phyloP scores from a whole-genome alignment of 2,888 invertebrate species.

The Ophion obscuratus region DNA sequence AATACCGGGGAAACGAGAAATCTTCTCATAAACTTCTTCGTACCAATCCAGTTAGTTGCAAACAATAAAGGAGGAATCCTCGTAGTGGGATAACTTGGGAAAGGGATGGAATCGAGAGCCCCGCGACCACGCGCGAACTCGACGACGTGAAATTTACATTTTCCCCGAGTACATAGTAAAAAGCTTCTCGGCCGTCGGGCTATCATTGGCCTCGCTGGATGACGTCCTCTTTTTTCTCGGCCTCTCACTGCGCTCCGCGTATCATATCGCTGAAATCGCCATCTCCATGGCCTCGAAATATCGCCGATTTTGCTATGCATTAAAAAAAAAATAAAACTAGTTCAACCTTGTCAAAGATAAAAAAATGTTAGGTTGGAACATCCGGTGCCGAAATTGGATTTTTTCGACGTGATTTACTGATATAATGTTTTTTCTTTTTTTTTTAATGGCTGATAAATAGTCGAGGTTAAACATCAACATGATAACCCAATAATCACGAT shows the following conservation, averaged over 20 bases:
- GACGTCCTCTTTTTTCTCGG: conserved; percentile 12
- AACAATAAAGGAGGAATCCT: conserved; percentile 65
- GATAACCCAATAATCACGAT: no score
- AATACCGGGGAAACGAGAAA: conserved; percentile 78
- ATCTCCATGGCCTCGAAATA: not conserved
- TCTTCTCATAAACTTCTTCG: conserved; percentile 72
- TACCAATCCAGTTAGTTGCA: conserved; percentile 65
- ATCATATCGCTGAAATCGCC: not conserved
- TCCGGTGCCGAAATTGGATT: not conserved
- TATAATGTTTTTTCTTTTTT: not conserved
- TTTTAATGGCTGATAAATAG: no score
- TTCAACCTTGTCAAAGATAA: not conserved
- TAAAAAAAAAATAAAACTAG: not conserved
- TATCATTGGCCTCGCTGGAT: conserved; percentile 22
- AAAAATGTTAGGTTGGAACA: no score
- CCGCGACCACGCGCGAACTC: conserved; percentile 41
- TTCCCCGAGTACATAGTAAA: conserved; percentile 44
- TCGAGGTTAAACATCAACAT: no score
- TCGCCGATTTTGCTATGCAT: not conserved
- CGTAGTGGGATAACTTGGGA: conserved; percentile 44
- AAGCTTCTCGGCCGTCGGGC: conserved; percentile 24
- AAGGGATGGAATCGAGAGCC: conserved; percentile 10
- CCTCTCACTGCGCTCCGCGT: conserved; percentile 8
- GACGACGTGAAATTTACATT: conserved; percentile 68
- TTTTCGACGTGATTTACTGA: not conserved